phyloP scores from a whole-genome alignment of 1,140 invertebrate species.

The Caenorhabditis inopinata region DNA sequence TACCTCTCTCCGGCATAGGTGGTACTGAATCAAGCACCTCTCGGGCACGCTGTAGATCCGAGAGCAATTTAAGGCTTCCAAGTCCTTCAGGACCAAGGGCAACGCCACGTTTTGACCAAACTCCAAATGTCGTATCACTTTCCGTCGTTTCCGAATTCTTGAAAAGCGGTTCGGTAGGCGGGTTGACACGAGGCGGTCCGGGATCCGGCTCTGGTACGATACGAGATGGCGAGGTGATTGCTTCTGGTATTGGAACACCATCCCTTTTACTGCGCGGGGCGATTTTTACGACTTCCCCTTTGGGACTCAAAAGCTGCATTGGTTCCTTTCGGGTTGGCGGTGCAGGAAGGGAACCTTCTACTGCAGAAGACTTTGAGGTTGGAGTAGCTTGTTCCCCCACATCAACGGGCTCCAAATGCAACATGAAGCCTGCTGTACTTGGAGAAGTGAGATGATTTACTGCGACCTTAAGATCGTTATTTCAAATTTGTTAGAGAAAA shows the following conservation, averaged over 20 bases:
- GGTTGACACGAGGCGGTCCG: neutral
- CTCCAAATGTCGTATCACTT: neutral
- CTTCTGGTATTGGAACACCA: no score
- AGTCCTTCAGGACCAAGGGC: neutral
- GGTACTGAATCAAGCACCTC: neutral
- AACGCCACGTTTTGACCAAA: neutral
- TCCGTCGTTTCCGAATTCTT: no score
- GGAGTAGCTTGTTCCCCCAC: no score
- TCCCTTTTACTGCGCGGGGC: no score
- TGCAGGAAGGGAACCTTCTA: no score
- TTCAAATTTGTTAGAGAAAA: no score
- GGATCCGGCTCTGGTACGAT: neutral
- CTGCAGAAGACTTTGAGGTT: no score
- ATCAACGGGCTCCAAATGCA: neutral
- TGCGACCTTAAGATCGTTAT: no score
- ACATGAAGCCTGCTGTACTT: neutral
- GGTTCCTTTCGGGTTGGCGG: no score
- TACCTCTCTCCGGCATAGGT: neutral
- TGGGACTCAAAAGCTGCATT: no score
- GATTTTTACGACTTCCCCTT: no score
- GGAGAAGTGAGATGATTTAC: neutral
- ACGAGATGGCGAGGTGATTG: no score
- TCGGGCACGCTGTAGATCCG: neutral
- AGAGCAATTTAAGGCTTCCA: neutral
- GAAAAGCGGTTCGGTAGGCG: neutral